Evolutionary conservation across 2,113 vertebrate species (phyloP), one percentile per base, ranked within the genome.

Genomic region (Hemicordylus capensis): DNA sequence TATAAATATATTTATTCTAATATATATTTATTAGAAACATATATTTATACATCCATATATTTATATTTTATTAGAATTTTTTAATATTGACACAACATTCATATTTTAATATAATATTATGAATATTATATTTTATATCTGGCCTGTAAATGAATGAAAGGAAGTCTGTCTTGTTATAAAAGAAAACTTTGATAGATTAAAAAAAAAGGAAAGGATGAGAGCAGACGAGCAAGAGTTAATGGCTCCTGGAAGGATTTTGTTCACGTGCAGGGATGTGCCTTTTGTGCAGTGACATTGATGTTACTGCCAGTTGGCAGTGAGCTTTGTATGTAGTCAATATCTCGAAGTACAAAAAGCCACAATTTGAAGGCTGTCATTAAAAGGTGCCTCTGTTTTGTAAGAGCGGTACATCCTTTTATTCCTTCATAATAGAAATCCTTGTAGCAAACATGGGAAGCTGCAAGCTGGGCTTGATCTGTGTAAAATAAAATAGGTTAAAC

Each of bases 201-300:
- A 44, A 81, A 82, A 12, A 31, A 31, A 34, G 14, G 6, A 66
- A 19, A 6, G n/a, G 39, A n/a, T 42, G 63, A 12, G 85, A 58
- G 39, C 54, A 48, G 80, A 46, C 67, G 37, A 22, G 22, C 34
- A 85, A 86, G 86, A 86, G 92, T 87, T 91, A 85, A 90, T 56
- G 64, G 87, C 10, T 85, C 54, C 92, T 87, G 83, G 91, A 90
- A 91, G 88, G 92, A 89, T 83, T 66, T 2, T 34, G 88, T 76
- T 93, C 56, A 2, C 85, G 76, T 56, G 74, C 89, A 92, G 90
- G 92, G 74, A 84, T 76, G 80, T 90, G 1, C 91, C 82, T 88
- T 92, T 88, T 93, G 90, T 89, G 81, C 90, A 10, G 37, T 88
- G 94, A 84, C 90, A 83, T 75, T 93, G 95, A 95, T 92, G 95